Conservation (phyloP, 2,797 vertebrate species). For the Poecilia velifera region DNA sequence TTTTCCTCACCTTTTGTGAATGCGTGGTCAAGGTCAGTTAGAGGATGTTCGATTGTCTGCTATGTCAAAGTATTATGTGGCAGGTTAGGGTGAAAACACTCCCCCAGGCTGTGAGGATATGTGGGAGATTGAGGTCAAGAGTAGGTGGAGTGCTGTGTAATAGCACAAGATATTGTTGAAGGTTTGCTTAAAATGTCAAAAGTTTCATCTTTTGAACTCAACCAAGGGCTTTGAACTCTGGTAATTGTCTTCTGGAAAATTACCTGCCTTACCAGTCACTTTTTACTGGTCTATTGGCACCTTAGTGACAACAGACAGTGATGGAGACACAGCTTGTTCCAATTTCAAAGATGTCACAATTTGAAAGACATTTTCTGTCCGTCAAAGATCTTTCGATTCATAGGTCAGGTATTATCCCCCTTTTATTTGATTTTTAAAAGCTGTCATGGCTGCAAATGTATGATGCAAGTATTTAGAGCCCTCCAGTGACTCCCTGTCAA, state of each 20-base stretch:
- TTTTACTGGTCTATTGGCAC: slow-evolving; percentile 45
- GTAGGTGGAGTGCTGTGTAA: slow-evolving; percentile 54
- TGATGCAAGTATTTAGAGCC: not conserved
- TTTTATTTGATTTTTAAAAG: not conserved
- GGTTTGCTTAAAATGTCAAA: slow-evolving; percentile 47
- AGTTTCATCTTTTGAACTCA: slow-evolving; percentile 59
- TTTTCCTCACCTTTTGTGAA: not conserved
- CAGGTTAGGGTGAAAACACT: slow-evolving; percentile 33
- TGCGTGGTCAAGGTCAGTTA: slow-evolving; percentile 68
- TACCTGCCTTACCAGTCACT: slow-evolving; percentile 49
- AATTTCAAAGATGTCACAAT: not conserved
- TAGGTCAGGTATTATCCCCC: not conserved
- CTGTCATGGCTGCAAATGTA: not conserved
- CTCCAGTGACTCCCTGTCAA: not conserved
- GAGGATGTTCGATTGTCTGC: slow-evolving; percentile 55
- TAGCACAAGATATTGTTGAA: slow-evolving; percentile 33
- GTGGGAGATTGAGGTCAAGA: slow-evolving; percentile 75
- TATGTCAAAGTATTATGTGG: slow-evolving; percentile 36
- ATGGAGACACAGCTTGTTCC: not conserved
- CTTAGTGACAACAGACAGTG: not conserved
- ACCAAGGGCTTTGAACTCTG: slow-evolving; percentile 47
- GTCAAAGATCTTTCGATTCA: not conserved
- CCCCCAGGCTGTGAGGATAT: slow-evolving; percentile 37
- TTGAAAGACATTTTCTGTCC: not conserved
- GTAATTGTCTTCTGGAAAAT: slow-evolving; percentile 55